Evolutionary conservation across 2,113 vertebrate genomes (phyloP), one percentile per base, ranked within the genome.

Genomic region (Telmatochromis sp.): DNA sequence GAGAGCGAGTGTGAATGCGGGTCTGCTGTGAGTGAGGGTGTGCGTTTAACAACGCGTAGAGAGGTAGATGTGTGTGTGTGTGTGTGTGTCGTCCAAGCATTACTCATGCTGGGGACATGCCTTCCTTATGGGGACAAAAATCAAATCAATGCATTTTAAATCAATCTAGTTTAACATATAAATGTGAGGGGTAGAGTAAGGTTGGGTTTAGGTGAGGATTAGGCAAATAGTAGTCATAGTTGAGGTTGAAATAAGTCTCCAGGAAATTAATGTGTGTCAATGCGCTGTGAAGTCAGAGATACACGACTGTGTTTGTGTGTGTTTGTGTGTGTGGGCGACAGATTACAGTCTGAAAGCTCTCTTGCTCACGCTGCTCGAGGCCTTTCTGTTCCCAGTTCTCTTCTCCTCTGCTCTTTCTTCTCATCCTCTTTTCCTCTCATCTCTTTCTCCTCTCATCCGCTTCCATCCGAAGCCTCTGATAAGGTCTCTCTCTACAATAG

Each of bases 341-440:
- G 90, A 96, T 96, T 93, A 92, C 95, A 95, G 94, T 92, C 90
- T 92, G 92, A 94, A 92, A 91, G 87, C 89, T 94, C 91, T 94
- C 88, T 94, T 93, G 91, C 92, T 95, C 95, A 94, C 54, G 90
- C 88, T 86, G 95, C 95, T 95, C 80, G 86, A 92, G 95, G 95
- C 94, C 91, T 94, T 90, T 92, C 92, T 93, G 90, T 93, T 95
- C 91, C 89, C 91, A 84, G 83, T 55, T 92, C 92, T 92, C 91
- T 80, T 91, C 87, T 92, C 89, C 87, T 92, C 80, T 90, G 90
- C 90, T 92, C 93, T 91, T 87, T 75, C 89, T 92, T 94, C 92
- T 94, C 92, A 92, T 94, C 93, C 88, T 91, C 89, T 92, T 81
- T 84, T 93, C 86, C 92, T 94, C 93, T 93, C 91, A 91, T 93